phyloP scores from a whole-genome alignment of 2,797 vertebrate genomes.

The Cryptoblepharus egeriae region DNA sequence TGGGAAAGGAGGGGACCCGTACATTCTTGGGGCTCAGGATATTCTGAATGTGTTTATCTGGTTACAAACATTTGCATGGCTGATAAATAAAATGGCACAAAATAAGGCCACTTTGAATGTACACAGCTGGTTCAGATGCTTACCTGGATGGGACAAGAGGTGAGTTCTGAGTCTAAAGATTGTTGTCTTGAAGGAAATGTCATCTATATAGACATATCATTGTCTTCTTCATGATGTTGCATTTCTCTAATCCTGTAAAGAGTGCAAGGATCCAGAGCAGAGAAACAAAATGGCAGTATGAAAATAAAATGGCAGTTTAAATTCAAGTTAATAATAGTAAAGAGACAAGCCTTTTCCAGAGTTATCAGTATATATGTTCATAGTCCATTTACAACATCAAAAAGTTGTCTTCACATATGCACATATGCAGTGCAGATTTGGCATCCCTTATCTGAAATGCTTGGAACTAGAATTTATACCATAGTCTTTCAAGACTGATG shows the following conservation, averaged over 20 bases:
- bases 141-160: constrained; percentile 47
- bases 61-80: constrained; percentile 55
- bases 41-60: constrained; percentile 59
- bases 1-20: constrained; percentile 32
- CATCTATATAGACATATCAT: constrained; percentile 23
- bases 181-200: constrained; percentile 19
- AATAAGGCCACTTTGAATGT: constrained; percentile 49
- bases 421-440: too few species aligned
- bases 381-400: not conserved
- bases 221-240: constrained; percentile 16
- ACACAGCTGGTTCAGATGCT: constrained; percentile 35
- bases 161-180: constrained; percentile 43
- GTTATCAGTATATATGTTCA: not conserved
- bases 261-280: constrained; percentile 25
- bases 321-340: too few species aligned
- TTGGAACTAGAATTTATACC: too few species aligned
- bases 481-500: too few species aligned
- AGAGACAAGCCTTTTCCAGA: not conserved
- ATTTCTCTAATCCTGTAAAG: constrained; percentile 18
- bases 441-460: too few species aligned
- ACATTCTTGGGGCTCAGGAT: constrained; percentile 42
- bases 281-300: not conserved
- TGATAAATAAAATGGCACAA: constrained; percentile 59
- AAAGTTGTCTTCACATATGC: not conserved
- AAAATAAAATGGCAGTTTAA: constrained; percentile 25